Percentiles rank a stretch among this genome's conserved stretches.
These are phyloP conservation scores for Microctenopoma lineatum DNA, from an alignment of 2,797 vertebrate genomes.

Conservation along the genomic window DNA sequence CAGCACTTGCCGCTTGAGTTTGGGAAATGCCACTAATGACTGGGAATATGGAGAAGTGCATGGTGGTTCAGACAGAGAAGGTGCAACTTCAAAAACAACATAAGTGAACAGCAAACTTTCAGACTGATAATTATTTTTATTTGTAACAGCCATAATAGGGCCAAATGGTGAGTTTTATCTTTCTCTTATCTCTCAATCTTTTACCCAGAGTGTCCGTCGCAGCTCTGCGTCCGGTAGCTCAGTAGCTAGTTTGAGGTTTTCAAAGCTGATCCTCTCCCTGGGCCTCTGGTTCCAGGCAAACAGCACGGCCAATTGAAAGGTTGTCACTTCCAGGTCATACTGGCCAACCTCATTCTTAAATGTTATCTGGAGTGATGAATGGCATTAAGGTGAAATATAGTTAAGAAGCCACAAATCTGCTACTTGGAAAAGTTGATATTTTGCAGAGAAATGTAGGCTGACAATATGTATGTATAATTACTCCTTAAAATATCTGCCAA, in stretches of 20 bases:
- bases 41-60: constrained; percentile 58
- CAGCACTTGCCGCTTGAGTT: constrained; percentile 97
- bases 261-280: constrained; percentile 97
- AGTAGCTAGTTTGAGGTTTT: constrained; percentile 97
- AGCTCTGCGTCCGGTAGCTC: constrained; percentile 98
- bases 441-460: neutral
- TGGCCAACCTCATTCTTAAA: constrained; percentile 99
- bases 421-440: neutral
- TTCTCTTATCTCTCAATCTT: neutral
- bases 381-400: neutral
- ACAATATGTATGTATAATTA: neutral
- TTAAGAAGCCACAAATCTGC: neutral
- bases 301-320: constrained; percentile 96
- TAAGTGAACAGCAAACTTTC: neutral
- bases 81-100: neutral
- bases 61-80: neutral
- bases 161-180: neutral
- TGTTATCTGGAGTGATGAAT: constrained; percentile 86
- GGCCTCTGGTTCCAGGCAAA: constrained; percentile 99
- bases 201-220: constrained; percentile 95
- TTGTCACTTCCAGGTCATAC: constrained; percentile 98
- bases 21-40: constrained; percentile 99
- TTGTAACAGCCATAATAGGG: neutral
- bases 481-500: neutral
- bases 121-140: neutral